Percentiles rank a stretch among this genome's conserved stretches.
These are phyloP conservation scores for Bombus vancouverensis DNA, from an alignment of 1,140 invertebrate genomes.

Conservation along the genomic window DNA sequence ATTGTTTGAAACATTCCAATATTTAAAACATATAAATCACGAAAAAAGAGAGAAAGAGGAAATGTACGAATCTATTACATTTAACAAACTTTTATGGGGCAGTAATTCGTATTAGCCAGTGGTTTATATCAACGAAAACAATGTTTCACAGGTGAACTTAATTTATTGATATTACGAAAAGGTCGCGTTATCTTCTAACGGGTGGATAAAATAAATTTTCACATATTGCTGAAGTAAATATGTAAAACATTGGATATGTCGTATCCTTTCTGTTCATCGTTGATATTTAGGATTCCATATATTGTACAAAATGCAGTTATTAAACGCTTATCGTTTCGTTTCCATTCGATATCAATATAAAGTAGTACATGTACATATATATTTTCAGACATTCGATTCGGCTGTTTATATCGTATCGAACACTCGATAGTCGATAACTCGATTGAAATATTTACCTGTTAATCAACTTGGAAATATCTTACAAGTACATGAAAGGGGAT, in stretches of 20 bases:
- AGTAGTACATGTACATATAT: not conserved
- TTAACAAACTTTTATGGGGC: not conserved
- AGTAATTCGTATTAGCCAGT: not conserved
- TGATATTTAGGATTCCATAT: not conserved
- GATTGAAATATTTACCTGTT: not conserved
- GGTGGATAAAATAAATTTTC: not conserved
- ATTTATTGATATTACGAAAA: not conserved
- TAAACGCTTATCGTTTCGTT: not conserved
- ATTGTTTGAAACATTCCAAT: too few relatives aligned
- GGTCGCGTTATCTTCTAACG: not conserved
- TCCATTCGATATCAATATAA: not conserved
- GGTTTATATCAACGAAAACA: not conserved
- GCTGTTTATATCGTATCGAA: not conserved
- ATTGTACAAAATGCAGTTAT: not conserved
- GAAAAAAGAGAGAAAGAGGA: too few relatives aligned
- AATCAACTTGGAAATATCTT: not conserved
- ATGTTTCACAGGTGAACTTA: not conserved
- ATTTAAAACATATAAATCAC: too few relatives aligned
- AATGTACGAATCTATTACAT: not conserved
- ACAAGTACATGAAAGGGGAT: constrained; percentile 15
- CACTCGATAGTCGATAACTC: not conserved
- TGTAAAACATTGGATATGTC: not conserved
- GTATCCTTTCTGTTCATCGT: not conserved
- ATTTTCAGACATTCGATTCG: not conserved
- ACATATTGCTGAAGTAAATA: not conserved